phyloP scores from a whole-genome alignment of 2,888 invertebrate genomes.

The Eupithecia exiguata region DNA sequence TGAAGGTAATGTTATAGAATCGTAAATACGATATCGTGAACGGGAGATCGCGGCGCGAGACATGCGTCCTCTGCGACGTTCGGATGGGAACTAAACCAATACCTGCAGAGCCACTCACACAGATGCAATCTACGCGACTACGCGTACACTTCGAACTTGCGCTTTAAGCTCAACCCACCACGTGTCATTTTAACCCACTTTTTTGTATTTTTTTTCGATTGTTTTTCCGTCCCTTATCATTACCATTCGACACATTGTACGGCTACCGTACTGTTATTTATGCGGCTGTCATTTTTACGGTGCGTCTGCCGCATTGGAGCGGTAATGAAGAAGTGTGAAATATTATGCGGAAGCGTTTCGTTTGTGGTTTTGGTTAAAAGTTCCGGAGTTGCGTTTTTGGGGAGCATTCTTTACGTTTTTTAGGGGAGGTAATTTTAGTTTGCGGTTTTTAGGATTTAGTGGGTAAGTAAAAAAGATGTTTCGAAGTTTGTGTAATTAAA shows the following conservation, averaged over 20 bases:
- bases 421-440: conserved; percentile 8
- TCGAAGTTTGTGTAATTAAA: background rate
- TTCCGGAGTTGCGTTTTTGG: conserved; percentile 11
- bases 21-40: conserved; percentile 29
- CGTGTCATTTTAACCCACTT: conserved; percentile 50
- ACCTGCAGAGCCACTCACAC: conserved; percentile 82
- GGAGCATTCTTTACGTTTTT: conserved; percentile 2
- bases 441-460: conserved; percentile 1
- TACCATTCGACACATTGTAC: conserved; percentile 58
- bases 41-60: conserved; percentile 28
- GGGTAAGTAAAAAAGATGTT: background rate
- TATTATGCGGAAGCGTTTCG: conserved; percentile 29
- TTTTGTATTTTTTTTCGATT: conserved; percentile 50
- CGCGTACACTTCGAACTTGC: conserved; percentile 71
- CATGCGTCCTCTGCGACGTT: conserved; percentile 57
- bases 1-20: conserved; percentile 3
- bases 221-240: conserved; percentile 52
- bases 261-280: conserved; percentile 56
- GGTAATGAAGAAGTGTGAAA: conserved; percentile 40
- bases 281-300: conserved; percentile 47
- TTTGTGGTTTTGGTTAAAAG: conserved; percentile 3
- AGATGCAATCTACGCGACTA: conserved; percentile 63
- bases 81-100: conserved; percentile 76
- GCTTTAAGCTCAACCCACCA: conserved; percentile 71
- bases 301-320: conserved; percentile 36